Evolutionary conservation across 2,888 invertebrate genomes (phyloP), one percentile per base, ranked within the genome.

Genomic region (Syritta pipiens): DNA sequence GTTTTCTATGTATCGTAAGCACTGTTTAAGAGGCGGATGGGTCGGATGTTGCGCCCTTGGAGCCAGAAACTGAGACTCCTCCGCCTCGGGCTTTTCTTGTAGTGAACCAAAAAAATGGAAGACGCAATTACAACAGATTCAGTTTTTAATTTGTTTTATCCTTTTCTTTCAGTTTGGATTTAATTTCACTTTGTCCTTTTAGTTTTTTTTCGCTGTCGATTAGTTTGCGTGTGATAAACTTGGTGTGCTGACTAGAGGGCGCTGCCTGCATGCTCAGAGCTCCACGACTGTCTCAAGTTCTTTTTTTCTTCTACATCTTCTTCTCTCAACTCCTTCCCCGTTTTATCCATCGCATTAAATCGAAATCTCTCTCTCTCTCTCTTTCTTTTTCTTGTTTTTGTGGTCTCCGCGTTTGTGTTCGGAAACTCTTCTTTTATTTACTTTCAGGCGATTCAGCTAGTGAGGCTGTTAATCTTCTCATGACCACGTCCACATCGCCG

Each of bases 401-500:
- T 75, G 57, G 65, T 72, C 63, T 72, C 71, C 67, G 63, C 51
- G 49, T 51, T 77, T 75, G 67, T 75, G 62, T 81, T 65, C 75
- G 81, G 74, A 81, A 81, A 75, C 74, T 69, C 14, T 59, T 55
- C 63, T 71, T 51, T 40, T 35, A 53, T 68, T n/a, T 72, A 49
- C 40, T 81, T 79, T 5, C 81, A 86, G 86, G 84, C 84, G 85
- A 82, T 86, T 84, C 84, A 86, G 86, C 83, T 86, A 86, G 83
- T 85, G 85, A 84, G 74, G 68, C 76, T 49, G 82, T 59, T 69
- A 74, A 82, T 74, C 74, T 81, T 82, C 84, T 82, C 57, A 72
- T 83, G 82, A 57, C 84, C 84, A 67, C 85, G 83, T 76, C 83
- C 84, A 62, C 83, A 84, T 75, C 83, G 65, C 72, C 84, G 55